Percentiles rank a stretch among this genome's conserved stretches.
phyloP scores from a whole-genome alignment of 2,113 vertebrate genomes.

The rabbit (Oryctolagus cuniculus) region DNA sequence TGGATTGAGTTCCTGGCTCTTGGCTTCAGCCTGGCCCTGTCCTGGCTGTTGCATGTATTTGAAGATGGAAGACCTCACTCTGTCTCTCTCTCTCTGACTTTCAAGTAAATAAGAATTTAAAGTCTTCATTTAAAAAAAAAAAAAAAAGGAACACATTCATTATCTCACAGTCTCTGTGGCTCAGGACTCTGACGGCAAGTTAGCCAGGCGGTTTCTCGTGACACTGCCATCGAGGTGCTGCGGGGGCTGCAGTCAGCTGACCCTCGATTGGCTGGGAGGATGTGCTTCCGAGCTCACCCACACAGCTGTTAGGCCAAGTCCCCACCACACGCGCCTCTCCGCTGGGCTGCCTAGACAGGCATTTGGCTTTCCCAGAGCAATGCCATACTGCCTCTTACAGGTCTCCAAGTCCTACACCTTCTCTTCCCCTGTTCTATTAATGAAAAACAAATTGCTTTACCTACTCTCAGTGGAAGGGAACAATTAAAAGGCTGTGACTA shows the following conservation, averaged over 20 bases:
- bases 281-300: not conserved
- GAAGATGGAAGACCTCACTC: too few relatives aligned
- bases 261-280: not conserved
- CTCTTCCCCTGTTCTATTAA: not conserved
- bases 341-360: not conserved
- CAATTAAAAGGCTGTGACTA: not conserved
- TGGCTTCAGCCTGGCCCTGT: too few relatives aligned
- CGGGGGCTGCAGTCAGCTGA: not conserved
- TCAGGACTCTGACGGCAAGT: not conserved
- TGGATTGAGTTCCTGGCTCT: too few relatives aligned
- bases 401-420: not conserved
- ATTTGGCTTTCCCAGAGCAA: not conserved
- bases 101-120: too few relatives aligned
- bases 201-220: not conserved
- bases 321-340: not conserved
- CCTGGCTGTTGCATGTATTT: too few relatives aligned
- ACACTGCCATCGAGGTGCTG: not conserved
- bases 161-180: not conserved
- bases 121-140: too few relatives aligned
- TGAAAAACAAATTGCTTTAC: constrained; percentile 42
- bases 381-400: not conserved
- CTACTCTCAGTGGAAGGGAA: not conserved
- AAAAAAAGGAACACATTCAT: not conserved
- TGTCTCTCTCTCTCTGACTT: too few relatives aligned
- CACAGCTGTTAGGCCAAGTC: not conserved